Conservation (phyloP, 2,888 invertebrate species). For the Platycnemis pennipes region DNA sequence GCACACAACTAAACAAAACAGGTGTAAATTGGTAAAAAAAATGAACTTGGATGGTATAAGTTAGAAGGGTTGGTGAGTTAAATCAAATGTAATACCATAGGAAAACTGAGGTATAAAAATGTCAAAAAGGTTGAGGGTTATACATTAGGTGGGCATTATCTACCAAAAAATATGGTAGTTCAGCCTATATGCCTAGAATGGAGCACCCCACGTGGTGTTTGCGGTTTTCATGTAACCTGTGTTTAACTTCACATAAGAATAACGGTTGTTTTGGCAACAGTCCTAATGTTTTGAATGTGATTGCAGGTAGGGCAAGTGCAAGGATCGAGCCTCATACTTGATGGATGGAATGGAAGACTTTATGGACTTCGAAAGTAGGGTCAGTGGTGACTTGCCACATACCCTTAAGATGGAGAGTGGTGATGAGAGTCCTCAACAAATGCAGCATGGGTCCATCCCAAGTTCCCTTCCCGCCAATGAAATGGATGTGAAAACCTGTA, state of each 20-base stretch:
- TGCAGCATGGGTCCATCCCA: constrained; percentile 56
- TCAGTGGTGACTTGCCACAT: constrained; percentile 51
- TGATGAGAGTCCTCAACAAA: constrained; percentile 57
- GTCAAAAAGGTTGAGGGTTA: too few relatives aligned
- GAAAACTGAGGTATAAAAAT: too few relatives aligned
- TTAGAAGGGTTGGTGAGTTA: too few relatives aligned
- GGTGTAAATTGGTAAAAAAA: too few relatives aligned
- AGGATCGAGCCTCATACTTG: constrained; percentile 54
- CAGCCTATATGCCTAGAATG: too few relatives aligned
- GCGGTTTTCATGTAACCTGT: neutral
- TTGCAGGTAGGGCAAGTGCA: constrained; percentile 28
- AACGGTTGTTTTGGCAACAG: neutral
- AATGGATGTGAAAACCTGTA: constrained; percentile 45
- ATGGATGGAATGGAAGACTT: constrained; percentile 56
- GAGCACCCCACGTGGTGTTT: too few relatives aligned
- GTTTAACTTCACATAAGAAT: neutral
- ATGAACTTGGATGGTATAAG: too few relatives aligned
- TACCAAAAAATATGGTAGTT: too few relatives aligned
- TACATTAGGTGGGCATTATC: too few relatives aligned
- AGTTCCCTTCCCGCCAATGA: constrained; percentile 44
- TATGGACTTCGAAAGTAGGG: constrained; percentile 55
- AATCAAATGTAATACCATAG: too few relatives aligned
- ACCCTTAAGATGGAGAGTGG: constrained; percentile 64
- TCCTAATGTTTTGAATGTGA: neutral
- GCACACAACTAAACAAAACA: too few relatives aligned